Evolutionary conservation across 2,113 vertebrate genomes (phyloP).

Genomic region (Calidris pygmaea): DNA sequence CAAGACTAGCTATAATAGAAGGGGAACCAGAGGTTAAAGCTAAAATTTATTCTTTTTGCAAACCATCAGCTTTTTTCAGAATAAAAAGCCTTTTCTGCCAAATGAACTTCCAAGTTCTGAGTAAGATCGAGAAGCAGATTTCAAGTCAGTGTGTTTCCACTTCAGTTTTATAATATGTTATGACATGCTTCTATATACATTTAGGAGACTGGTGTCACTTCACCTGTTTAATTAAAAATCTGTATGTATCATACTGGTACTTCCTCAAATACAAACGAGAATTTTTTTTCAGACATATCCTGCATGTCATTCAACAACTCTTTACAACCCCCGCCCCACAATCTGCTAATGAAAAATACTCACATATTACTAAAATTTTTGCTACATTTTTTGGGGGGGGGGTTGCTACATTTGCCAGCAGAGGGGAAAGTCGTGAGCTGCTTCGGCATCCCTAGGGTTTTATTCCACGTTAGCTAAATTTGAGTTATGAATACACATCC

Average conservation of each 20-base stretch:
- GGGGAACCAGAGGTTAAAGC: background rate
- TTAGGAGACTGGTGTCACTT: background rate
- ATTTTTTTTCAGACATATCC: background rate
- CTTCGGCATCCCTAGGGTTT: background rate
- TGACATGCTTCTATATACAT: background rate
- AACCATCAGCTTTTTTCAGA: background rate
- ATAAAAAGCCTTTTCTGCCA: background rate
- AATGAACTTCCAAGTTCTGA: background rate
- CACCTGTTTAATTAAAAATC: background rate
- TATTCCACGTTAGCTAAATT: background rate
- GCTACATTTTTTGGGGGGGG: background rate
- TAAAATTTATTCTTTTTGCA: background rate
- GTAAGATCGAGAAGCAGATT: background rate
- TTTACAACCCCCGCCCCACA: background rate
- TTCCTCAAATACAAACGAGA: background rate
- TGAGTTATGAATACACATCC: background rate
- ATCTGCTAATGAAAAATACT: background rate
- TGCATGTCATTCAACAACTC: background rate
- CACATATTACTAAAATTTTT: background rate
- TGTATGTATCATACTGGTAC: background rate
- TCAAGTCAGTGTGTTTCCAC: background rate
- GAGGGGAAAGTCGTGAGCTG: background rate
- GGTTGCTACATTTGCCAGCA: background rate
- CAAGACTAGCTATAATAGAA: background rate
- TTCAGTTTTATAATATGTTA: background rate